Base-by-base conservation (phyloP, 2,888 invertebrate species). In the Amphipoea lucens region DNA sequence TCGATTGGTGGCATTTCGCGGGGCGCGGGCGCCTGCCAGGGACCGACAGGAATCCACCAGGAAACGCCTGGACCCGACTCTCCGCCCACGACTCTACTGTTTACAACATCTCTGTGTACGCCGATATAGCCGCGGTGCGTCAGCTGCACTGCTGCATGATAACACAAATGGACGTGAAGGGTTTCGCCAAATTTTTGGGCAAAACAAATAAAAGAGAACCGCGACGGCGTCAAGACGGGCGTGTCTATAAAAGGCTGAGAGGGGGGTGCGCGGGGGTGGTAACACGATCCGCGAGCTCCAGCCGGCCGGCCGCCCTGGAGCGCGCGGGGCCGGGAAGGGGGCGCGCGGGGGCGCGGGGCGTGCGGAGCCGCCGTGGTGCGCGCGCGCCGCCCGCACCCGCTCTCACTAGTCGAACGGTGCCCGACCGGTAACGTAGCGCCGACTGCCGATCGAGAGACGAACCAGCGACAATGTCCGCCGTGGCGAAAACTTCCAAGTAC, bases 401-500 rank as follows among this genome's bases (percentile, higher is more conserved):
- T 95, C 96, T 97, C 96, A 96, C 96, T 96, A 96, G 96, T 96
- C 96, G 96, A 96, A 96, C 96, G 96, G 96, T 96, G 96, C 96
- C 96, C 96, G 96, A 96, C 96, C 96, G 96, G 96, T 96, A 97
- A 96, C 96, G 96, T 96, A 96, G 96, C 96, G 96, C 96, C 96
- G 96, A 96, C 96, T 96, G 96, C 96, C 96, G 96, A 96, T 92
- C 95, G 96, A 96, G 95, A 96, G 95, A 96, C 96, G 96, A 96
- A 94, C 94, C 95, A 96, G 96, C 97, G 97, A 98, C 98, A 97
- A 98, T 98, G 97, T 98, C 98, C 96, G 97, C 98, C 97, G 96
- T 98, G 95, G 97, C 98, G 96, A 98, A 98, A 97, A 97, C 98
- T 95, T 98, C 98, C 96, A 99, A 98, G 97, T 99, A 99, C 97